A percentile compares a stretch with the other conserved stretches of the same genome.
Conservation (phyloP, 2,797 vertebrate genomes). For the Melanotaenia nigrans region DNA sequence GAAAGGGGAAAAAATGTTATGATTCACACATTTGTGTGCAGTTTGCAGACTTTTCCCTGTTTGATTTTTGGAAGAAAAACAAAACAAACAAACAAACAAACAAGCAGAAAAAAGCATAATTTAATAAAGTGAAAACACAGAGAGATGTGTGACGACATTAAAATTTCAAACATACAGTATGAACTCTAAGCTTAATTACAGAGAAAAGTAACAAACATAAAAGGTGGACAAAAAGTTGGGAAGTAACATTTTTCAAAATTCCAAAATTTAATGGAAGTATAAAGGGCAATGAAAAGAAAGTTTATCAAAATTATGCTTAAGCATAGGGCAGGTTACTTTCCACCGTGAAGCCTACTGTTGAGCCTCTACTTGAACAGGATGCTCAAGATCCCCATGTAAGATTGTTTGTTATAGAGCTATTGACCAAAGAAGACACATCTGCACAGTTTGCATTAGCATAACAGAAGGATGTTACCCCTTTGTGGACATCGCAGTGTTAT, state of each 20-base stretch:
- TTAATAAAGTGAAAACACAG: too few species aligned
- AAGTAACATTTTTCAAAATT: too few species aligned
- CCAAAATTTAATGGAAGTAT: too few species aligned
- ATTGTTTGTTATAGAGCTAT: conserved; percentile 14
- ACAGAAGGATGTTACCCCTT: background rate
- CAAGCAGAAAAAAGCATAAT: too few species aligned
- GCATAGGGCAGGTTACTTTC: background rate
- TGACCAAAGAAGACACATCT: conserved; percentile 25
- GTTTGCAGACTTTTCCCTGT: background rate
- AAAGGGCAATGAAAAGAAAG: too few species aligned
- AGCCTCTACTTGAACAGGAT: background rate
- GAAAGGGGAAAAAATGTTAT: background rate
- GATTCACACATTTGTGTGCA: background rate
- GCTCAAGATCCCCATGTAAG: background rate
- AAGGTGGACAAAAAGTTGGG: too few species aligned
- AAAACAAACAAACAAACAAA: too few species aligned
- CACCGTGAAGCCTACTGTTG: background rate
- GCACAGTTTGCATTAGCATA: background rate
- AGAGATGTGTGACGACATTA: too few species aligned
- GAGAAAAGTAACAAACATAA: too few species aligned
- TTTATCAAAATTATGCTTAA: background rate
- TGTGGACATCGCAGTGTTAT: background rate
- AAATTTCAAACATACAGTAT: too few species aligned
- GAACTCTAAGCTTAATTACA: too few species aligned
- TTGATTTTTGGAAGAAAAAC: too few species aligned